Conservation (phyloP, 2,888 invertebrate species). For the Hydraecia micacea region DNA sequence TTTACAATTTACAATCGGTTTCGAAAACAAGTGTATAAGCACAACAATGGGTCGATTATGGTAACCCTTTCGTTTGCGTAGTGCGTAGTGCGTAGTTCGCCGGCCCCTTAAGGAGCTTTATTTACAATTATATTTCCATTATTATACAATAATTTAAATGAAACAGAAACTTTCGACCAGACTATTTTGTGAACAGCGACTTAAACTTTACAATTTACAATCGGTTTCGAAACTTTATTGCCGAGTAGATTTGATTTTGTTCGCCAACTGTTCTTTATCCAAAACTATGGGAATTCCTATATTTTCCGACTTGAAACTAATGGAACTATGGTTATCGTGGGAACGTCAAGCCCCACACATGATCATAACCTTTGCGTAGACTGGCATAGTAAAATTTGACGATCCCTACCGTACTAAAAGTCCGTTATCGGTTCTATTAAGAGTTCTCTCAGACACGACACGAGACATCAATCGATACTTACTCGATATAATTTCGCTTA, state of each 20-base stretch:
- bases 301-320: constrained; percentile 31
- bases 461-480: constrained; percentile 44
- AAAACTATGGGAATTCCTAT: constrained; percentile 25
- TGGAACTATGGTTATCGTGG: constrained; percentile 37
- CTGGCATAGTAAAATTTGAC: constrained; percentile 50
- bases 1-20: not conserved
- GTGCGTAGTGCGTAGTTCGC: no score
- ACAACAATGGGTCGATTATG: no score
- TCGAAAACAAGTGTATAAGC: no score
- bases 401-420: constrained; percentile 41
- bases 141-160: not conserved
- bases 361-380: constrained; percentile 42
- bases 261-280: not conserved
- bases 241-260: constrained; percentile 5
- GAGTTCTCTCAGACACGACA: constrained; percentile 32
- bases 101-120: constrained; percentile 3
- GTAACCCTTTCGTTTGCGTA: no score
- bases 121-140: constrained; percentile 17
- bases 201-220: constrained; percentile 8
- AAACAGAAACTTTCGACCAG: not conserved
- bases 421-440: constrained; percentile 34
- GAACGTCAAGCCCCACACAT: constrained; percentile 38
- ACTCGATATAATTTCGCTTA: constrained; percentile 21
- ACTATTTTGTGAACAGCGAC: constrained; percentile 2
- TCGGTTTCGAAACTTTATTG: not conserved